phyloP scores from a whole-genome alignment of 2,113 vertebrate genomes.

The Anguilla japonica region DNA sequence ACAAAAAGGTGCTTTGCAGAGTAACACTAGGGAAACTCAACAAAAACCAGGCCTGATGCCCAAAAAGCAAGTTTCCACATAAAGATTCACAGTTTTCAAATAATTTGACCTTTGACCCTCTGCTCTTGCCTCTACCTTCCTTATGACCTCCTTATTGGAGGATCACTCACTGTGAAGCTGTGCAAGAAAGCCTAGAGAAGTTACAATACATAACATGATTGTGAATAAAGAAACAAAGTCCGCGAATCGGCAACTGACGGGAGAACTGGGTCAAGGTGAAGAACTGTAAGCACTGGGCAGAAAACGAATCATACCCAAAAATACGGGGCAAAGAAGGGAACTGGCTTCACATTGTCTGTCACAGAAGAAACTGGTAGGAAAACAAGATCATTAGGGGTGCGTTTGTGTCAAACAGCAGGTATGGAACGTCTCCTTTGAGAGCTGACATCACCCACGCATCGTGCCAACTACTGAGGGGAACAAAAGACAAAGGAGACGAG shows the following conservation, averaged over 20 bases:
- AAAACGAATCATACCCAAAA: background rate
- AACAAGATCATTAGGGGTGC: constrained; percentile 75
- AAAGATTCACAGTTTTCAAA: too few relatives aligned
- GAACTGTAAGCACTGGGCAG: background rate
- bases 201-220: background rate
- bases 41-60: too few relatives aligned
- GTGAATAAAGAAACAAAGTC: background rate
- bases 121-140: background rate
- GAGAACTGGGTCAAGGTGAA: background rate
- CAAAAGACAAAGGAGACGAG: constrained; percentile 68
- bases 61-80: background rate
- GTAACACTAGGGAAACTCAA: too few relatives aligned
- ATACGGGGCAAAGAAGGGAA: background rate
- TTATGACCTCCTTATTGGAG: background rate
- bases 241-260: background rate
- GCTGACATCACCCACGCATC: constrained; percentile 72
- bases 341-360: background rate
- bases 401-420: constrained; percentile 73
- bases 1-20: too few relatives aligned
- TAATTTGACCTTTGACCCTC: background rate
- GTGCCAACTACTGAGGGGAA: constrained; percentile 71
- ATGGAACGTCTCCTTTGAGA: constrained; percentile 68
- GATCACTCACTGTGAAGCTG: background rate
- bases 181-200: background rate
- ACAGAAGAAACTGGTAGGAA: constrained; percentile 67